phyloP scores from a whole-genome alignment of 2,113 vertebrate species.

The Apaloderma vittatum region DNA sequence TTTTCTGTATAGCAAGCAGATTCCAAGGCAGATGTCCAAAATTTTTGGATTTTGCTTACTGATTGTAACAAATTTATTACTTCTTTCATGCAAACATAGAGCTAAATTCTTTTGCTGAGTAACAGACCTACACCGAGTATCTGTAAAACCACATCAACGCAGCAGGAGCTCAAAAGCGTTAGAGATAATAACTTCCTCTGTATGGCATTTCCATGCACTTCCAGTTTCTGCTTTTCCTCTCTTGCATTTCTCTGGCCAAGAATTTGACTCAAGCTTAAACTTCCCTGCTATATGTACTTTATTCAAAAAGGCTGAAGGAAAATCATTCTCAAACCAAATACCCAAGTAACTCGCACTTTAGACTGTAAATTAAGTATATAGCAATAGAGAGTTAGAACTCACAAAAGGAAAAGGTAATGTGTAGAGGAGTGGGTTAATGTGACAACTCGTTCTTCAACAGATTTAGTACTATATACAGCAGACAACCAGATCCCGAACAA shows the following conservation, averaged over 20 bases:
- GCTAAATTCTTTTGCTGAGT: conserved; percentile 53
- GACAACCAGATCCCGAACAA: neutral
- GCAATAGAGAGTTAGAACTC: neutral
- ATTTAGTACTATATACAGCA: neutral
- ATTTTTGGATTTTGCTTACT: conserved; percentile 61
- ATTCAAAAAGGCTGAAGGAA: neutral
- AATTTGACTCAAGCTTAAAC: neutral
- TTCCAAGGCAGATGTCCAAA: conserved; percentile 68
- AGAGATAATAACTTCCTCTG: neutral
- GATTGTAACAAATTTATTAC: conserved; percentile 52
- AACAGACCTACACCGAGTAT: conserved; percentile 23
- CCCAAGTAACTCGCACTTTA: neutral
- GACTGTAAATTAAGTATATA: neutral
- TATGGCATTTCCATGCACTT: neutral
- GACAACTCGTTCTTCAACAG: neutral
- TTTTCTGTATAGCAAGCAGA: conserved; percentile 50
- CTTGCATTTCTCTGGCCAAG: neutral
- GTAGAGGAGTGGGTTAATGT: neutral
- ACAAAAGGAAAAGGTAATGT: neutral
- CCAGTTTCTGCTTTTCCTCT: neutral
- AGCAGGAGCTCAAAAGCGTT: neutral
- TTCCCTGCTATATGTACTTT: neutral
- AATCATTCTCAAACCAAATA: neutral
- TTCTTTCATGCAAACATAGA: conserved; percentile 43
- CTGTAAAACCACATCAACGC: neutral